Evolutionary conservation across 2,888 invertebrate genomes (phyloP), one percentile per base, ranked within the genome.

Genomic region (Daptonema setosum): DNA sequence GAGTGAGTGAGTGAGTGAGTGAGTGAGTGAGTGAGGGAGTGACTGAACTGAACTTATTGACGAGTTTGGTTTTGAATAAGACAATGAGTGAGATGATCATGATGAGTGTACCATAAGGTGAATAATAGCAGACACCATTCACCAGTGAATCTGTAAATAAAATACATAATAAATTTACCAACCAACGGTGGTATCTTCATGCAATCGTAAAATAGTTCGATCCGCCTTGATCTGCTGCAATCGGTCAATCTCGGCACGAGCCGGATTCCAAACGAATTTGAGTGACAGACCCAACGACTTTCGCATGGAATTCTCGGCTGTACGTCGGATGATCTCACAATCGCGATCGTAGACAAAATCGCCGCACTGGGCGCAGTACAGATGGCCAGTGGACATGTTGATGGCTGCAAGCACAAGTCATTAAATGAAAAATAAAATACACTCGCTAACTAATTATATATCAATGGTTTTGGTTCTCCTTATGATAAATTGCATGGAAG

Each of bases 311-410:
- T 78, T 65, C 63, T 83, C 80, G 2, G 83, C 79, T 67, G 14
- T n/a, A 22, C 45, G 45, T n/a, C 45, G 45, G 14, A 56, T 25
- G 28, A 54, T 48, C 50, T 64, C 65, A 28, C 61, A 30, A 24
- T 59, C 56, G 20, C 61, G 53, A 50, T 87, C 86, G 73, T 90
- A 91, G 54, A 90, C 82, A 72, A 87, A 93, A 72, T 93, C 91
- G 60, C 81, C 80, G 72, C 95, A 95, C 66, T 81, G 80, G 68
- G 82, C 81, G 73, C 95, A 95, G 72, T 82, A 83, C 14, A 93
- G 47, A 28, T 66, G 60, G 11, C 66, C 66, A 26, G 58, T 58
- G 22, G 58, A 52, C 2, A 62, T 57, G 28, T 59, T 60, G 26
- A 64, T 20, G 1, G 61, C 64, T 63, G 25, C 22, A 5, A 45